Base-by-base conservation (phyloP, 2,113 vertebrate genomes). In the Verasper variegatus region DNA sequence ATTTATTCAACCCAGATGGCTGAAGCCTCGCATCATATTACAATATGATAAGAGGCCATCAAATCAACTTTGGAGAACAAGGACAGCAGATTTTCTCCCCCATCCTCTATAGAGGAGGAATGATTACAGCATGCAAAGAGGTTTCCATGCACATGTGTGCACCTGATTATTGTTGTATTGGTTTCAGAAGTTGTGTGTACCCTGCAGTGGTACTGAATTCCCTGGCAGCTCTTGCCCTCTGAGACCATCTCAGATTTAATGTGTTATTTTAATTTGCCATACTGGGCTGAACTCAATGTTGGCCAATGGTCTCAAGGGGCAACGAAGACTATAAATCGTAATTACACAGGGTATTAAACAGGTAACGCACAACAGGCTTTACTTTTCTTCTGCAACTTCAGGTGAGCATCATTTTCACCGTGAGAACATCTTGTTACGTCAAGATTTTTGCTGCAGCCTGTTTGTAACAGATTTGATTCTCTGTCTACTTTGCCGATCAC, bases 281-380 rank as follows among this genome's bases (percentile, higher is more conserved):
- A 81, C 64, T 74, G 71, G 66, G 76, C 61, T 89, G 78, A 81
- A 81, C 62, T 5, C 31, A 54, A 57, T 74, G 58, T 68, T 82
- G 61, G 69, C 70, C 23, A 45, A 40, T 66, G 23, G 54, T 88
- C 87, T 84, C 86, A 9, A 69, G 83, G 84, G 73, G 27, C 35
- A 24, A 56, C 1, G 3, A 7, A 72, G 67, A 20, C 82, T 93
- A 93, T 94, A 94, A 90, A 91, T 82, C 68, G 45, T 54, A 77
- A 71, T 79, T 68, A 58, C 45, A 71, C 27, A 4, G 74, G 35
- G 45, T 10, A 56, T 84, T 67, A 56, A 65, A 65, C 64, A 73
- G 4, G 57, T 49, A 57, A 56, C 45, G 14, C 63, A 71, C 52
- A 58, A 17, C 55, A 74, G 21, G 20, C 40, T 24, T 62, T 20